Evolutionary conservation across 2,113 vertebrate species (phyloP), one percentile per base, ranked within the genome.

Genomic region (Halichoeres trimaculatus): DNA sequence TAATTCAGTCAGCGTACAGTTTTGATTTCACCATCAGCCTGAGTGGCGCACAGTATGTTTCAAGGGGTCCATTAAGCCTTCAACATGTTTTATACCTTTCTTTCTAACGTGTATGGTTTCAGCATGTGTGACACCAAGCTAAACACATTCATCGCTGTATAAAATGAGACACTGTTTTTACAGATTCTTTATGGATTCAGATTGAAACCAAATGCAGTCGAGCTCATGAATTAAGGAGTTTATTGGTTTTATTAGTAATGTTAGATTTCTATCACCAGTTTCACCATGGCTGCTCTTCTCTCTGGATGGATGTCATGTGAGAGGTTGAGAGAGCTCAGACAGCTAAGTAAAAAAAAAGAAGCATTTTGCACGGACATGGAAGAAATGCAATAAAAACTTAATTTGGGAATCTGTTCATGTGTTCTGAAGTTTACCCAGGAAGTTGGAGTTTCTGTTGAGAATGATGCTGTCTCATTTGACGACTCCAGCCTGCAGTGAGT

Each of bases 1-100:
- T 57, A 65, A 88, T 78, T 74, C 76, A 74, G 26, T 79, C 57
- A 79, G 74, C 64, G 47, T 75, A 22, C 70, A 53, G 76, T 84
- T 89, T 70, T 83, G 60, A 85, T 88, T 91, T 89, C 76, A 70
- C 74, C 73, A 59, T 78, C 62, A 67, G 74, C 78, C 72, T 47
- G 61, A 79, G 54, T 72, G 70, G 61, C 69, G 57, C 48, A 74
- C 72, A 62, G 58, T 80, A 45, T 62, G 83, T 80, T 74, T 60
- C 69, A 22, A 77, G 70, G 68, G 79, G 14, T 85, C 77, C 66
- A 73, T 83, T 81, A 89, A 86, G 24, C 77, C 60, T 74, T 88
- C 81, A 81, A 1, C 74, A 81, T 81, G 62, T 81, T 92, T 89
- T 87, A 84, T 80, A 61, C 59, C 55, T 67, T 67, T 78, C 62